phyloP scores from a whole-genome alignment of 2,888 invertebrate genomes.

The Melolontha melolontha region DNA sequence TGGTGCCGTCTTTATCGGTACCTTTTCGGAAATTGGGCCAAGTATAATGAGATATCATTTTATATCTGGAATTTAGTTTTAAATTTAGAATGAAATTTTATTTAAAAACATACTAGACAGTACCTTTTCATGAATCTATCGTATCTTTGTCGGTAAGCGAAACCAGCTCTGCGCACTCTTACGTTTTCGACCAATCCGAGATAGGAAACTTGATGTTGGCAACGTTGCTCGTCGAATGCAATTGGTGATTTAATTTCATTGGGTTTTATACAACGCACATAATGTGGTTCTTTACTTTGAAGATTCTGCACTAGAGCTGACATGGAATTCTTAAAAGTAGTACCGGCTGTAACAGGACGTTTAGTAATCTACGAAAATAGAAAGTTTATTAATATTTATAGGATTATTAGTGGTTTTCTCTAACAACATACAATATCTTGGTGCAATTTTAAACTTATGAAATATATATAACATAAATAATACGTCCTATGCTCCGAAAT shows the following conservation, averaged over 20 bases:
- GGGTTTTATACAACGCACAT: conserved; percentile 97
- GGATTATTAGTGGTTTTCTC: no score
- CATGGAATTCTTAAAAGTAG: conserved; percentile 96
- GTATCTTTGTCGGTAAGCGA: conserved; percentile 95
- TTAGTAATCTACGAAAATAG: conserved; percentile 83
- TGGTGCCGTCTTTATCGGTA: conserved; percentile 84
- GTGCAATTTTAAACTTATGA: no score
- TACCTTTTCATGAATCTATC: conserved; percentile 90
- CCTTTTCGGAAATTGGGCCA: conserved; percentile 95
- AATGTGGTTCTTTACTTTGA: conserved; percentile 93
- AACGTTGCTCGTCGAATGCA: conserved; percentile 86
- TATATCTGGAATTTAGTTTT: conserved; percentile 75
- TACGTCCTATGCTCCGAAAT: no score
- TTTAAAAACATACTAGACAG: neutral
- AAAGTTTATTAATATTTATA: no score
- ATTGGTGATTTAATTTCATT: conserved; percentile 92
- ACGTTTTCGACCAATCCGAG: conserved; percentile 96
- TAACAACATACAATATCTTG: no score
- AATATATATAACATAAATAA: no score
- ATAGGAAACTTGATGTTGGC: conserved; percentile 82
- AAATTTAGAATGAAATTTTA: conserved; percentile 5
- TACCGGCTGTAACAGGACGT: conserved; percentile 93
- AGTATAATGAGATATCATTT: conserved; percentile 95
- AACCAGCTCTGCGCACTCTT: conserved; percentile 94
- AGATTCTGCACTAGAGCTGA: conserved; percentile 88